Evolutionary conservation across 2,113 vertebrate species (phyloP).

Genomic region (Phrynocephalus versicolor): DNA sequence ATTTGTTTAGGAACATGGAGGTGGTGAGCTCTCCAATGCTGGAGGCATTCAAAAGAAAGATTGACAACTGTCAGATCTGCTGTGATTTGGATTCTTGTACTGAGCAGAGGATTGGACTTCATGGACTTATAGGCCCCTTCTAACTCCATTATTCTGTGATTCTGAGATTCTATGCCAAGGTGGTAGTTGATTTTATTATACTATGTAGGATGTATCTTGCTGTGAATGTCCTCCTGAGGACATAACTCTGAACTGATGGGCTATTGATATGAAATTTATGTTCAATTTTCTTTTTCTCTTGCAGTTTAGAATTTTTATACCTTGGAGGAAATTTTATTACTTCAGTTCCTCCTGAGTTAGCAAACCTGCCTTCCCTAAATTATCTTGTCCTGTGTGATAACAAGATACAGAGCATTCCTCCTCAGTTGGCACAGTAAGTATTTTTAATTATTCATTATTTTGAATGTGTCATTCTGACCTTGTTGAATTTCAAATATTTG

Average conservation of each 20-base stretch:
- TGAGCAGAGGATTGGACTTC: no score
- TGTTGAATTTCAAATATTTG: neutral
- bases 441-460: slow-evolving; percentile 29
- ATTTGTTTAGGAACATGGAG: no score
- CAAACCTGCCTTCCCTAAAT: slow-evolving; percentile 88
- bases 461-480: slow-evolving; percentile 28
- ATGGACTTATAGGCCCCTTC: no score
- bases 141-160: no score
- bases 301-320: slow-evolving; percentile 94
- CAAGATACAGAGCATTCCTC: slow-evolving; percentile 95
- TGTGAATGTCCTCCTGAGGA: neutral
- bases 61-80: no score
- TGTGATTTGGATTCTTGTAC: no score
- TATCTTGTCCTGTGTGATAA: slow-evolving; percentile 97
- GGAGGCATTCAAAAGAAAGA: no score
- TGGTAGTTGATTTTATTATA: no score
- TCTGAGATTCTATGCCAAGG: no score
- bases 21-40: no score
- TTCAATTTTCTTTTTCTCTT: slow-evolving; percentile 39
- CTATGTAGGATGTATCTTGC: no score
- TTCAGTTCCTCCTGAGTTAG: slow-evolving; percentile 92
- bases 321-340: slow-evolving; percentile 96
- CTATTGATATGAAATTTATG: neutral
- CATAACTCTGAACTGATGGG: neutral
- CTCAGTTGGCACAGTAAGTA: slow-evolving; percentile 93